These are phyloP conservation scores for Nasua narica DNA, from an alignment of 2,797 vertebrate species.

Conservation along the genomic window DNA sequence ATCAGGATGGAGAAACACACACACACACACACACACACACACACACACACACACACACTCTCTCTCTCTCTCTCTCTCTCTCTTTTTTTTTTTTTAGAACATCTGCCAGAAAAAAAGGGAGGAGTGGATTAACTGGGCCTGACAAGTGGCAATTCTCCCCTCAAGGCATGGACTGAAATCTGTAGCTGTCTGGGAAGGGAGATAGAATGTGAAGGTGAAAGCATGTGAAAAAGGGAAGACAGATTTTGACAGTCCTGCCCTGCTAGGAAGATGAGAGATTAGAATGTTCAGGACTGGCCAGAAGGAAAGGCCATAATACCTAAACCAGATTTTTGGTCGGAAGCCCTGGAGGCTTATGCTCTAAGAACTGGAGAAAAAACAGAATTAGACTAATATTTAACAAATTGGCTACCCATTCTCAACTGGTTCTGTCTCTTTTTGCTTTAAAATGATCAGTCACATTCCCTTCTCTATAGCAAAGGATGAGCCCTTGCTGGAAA, in stretches of 20 bases:
- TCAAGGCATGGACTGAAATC: not conserved
- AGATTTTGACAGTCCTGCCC: not conserved
- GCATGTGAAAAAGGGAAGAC: not conserved
- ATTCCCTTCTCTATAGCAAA: not conserved
- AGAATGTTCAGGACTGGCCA: not conserved
- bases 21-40: no score
- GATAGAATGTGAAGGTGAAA: not conserved
- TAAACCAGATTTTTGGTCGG: not conserved
- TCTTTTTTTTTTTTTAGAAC: not conserved
- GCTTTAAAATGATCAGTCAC: not conserved
- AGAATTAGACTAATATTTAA: not conserved
- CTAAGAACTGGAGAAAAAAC: not conserved
- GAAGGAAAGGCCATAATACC: not conserved
- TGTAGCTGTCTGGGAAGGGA: not conserved
- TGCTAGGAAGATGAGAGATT: not conserved
- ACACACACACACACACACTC: no score
- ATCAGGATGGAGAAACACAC: not conserved
- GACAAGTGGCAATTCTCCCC: not conserved
- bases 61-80: no score
- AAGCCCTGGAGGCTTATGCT: not conserved
- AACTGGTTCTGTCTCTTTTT: not conserved
- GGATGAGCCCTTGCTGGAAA: not conserved
- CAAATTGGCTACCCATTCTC: not conserved
- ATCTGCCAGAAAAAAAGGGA: not conserved
- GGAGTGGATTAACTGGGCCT: not conserved